Percentiles rank a stretch among this genome's conserved stretches.
Evolutionary conservation across 2,888 invertebrate genomes (phyloP).

Genomic region (Hedya salicella): DNA sequence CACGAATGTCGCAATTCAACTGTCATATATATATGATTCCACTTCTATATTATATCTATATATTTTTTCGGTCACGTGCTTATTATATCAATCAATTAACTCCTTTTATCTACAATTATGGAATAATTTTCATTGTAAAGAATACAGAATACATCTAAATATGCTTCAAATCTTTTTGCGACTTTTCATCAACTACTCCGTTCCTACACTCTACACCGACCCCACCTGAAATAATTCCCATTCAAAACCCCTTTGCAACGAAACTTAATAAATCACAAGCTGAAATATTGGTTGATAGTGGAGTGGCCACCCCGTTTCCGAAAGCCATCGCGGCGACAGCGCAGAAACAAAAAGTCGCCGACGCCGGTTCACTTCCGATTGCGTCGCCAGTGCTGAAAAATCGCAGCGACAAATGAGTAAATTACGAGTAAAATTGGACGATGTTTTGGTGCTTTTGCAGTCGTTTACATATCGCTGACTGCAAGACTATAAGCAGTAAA

Average conservation of each 20-base stretch:
- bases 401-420: constrained; percentile 58
- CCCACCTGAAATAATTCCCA: constrained; percentile 2
- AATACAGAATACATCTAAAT: no score
- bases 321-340: constrained; percentile 73
- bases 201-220: no score
- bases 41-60: no score
- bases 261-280: constrained; percentile 70
- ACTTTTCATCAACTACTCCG: no score
- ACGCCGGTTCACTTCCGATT: constrained; percentile 80
- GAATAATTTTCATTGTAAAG: no score
- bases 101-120: no score
- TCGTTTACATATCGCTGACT: constrained; percentile 14
- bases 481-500: neutral
- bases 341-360: constrained; percentile 78
- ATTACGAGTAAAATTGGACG: constrained; percentile 44
- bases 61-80: no score
- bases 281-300: constrained; percentile 76
- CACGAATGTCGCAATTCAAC: no score
- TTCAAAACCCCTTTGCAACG: constrained; percentile 49
- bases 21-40: no score
- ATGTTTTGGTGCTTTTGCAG: constrained; percentile 22
- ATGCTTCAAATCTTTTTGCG: no score
- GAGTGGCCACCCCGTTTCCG: constrained; percentile 79
- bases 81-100: no score
- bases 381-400: constrained; percentile 81